phyloP scores from a whole-genome alignment of 2,797 vertebrate species.

The Pelodytes ibericus region DNA sequence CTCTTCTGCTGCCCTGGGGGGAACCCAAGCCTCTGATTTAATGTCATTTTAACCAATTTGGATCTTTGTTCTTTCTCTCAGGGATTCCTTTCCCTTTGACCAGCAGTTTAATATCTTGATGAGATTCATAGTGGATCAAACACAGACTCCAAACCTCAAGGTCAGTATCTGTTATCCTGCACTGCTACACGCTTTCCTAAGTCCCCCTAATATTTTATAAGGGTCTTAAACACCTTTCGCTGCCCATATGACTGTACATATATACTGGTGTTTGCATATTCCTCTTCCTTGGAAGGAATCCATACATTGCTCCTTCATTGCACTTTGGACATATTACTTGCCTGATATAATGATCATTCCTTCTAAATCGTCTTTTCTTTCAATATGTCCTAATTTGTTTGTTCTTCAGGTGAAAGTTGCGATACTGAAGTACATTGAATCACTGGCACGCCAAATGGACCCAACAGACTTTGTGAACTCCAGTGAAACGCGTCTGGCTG shows the following conservation, averaged over 20 bases:
- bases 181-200: too few species aligned
- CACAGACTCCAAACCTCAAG: slow-evolving; percentile 94
- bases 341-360: too few species aligned
- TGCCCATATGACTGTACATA: too few species aligned
- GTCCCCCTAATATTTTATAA: too few species aligned
- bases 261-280: too few species aligned
- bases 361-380: neutral
- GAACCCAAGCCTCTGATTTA: neutral
- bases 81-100: slow-evolving; percentile 93
- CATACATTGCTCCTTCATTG: too few species aligned
- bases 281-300: too few species aligned
- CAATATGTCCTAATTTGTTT: too few species aligned
- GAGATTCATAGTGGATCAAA: slow-evolving; percentile 97
- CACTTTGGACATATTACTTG: too few species aligned
- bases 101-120: slow-evolving; percentile 98
- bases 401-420: slow-evolving; percentile 88
- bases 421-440: slow-evolving; percentile 93
- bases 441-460: slow-evolving; percentile 91
- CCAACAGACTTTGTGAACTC: slow-evolving; percentile 93
- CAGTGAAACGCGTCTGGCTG: slow-evolving; percentile 92
- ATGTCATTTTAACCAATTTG: too few species aligned
- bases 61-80: slow-evolving; percentile 60
- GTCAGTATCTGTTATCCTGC: slow-evolving; percentile 73
- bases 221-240: too few species aligned
- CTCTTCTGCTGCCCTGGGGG: neutral